Conservation (phyloP, 2,888 invertebrate species). For the Noctua fimbriata region DNA sequence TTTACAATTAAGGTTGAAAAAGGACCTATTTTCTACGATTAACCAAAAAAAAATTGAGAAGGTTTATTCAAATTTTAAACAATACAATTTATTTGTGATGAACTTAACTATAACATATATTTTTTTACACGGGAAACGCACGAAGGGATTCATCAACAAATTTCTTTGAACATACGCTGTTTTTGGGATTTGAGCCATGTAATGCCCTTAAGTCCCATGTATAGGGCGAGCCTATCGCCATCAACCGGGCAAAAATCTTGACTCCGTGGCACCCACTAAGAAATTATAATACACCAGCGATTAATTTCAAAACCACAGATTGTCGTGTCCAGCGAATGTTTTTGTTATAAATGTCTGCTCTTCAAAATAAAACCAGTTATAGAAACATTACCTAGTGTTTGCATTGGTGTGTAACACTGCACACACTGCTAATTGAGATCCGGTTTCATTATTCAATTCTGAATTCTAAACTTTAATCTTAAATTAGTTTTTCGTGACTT, state of each 20-base stretch:
- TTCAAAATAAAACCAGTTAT: not conserved
- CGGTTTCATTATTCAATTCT: not conserved
- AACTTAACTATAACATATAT: too few relatives aligned
- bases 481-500: not conserved
- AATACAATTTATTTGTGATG: too few relatives aligned
- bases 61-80: too few relatives aligned
- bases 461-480: not conserved
- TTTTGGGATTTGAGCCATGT: too few relatives aligned
- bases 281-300: not conserved
- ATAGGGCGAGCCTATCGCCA: not conserved
- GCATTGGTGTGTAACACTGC: not conserved
- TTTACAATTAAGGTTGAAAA: too few relatives aligned
- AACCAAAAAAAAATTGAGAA: too few relatives aligned
- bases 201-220: not conserved
- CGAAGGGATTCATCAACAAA: too few relatives aligned
- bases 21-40: too few relatives aligned
- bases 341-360: not conserved
- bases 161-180: too few relatives aligned
- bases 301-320: not conserved
- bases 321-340: not conserved
- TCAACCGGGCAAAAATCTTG: not conserved
- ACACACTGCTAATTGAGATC: not conserved
- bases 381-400: not conserved
- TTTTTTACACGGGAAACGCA: too few relatives aligned
- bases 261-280: not conserved